These are phyloP conservation scores for Ypsolopha sequella DNA, from an alignment of 2,888 invertebrate species.

Conservation along the genomic window DNA sequence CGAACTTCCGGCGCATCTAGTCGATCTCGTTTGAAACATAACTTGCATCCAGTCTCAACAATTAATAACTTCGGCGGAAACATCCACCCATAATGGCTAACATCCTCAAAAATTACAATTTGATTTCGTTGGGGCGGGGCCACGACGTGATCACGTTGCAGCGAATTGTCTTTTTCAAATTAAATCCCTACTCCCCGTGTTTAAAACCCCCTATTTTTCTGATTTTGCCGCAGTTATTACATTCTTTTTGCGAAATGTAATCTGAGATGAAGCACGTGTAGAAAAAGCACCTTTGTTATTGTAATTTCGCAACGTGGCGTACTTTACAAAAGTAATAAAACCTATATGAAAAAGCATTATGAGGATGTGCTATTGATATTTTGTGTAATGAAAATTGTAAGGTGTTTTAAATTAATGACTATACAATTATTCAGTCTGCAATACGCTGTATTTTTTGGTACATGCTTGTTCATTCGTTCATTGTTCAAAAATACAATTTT, in stretches of 20 bases:
- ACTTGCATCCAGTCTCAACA: conserved; percentile 40
- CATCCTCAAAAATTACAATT: conserved; percentile 61
- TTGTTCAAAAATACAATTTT: too few species aligned
- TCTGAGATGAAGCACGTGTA: conserved; percentile 55
- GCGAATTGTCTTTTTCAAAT: conserved; percentile 58
- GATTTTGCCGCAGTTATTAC: conserved; percentile 36
- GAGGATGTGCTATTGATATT: too few species aligned
- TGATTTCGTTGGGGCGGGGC: conserved; percentile 39
- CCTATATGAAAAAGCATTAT: neutral
- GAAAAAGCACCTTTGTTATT: conserved; percentile 40
- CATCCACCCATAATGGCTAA: conserved; percentile 53
- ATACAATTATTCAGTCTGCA: too few species aligned
- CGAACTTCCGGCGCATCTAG: conserved; percentile 40
- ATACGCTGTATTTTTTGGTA: too few species aligned
- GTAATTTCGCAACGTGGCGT: conserved; percentile 23
- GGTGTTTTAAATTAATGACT: too few species aligned
- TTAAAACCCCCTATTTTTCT: conserved; percentile 34
- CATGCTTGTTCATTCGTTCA: too few species aligned
- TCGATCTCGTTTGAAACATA: conserved; percentile 28
- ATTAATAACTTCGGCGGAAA: conserved; percentile 51
- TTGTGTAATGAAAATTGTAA: neutral
- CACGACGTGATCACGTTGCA: conserved; percentile 45
- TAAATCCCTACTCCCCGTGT: conserved; percentile 35
- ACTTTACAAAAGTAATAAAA: neutral
- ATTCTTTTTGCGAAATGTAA: conserved; percentile 45